Evolutionary conservation across 2,888 invertebrate species (phyloP).

Genomic region (Terebella lapidaria): DNA sequence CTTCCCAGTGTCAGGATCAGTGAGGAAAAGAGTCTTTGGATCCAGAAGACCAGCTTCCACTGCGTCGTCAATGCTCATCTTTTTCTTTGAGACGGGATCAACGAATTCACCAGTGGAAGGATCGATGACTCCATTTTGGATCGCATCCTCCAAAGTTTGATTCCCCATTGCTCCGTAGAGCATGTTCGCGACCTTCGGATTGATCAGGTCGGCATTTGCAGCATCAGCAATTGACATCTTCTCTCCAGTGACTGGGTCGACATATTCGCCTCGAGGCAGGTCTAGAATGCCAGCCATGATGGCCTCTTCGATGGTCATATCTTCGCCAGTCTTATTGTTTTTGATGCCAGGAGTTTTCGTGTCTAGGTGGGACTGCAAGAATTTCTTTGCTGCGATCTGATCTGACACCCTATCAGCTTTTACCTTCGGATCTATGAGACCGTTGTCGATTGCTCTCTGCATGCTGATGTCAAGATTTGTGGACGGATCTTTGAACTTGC

Average conservation of each 20-base stretch:
- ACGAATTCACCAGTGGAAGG: too few species aligned
- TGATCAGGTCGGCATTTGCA: too few species aligned
- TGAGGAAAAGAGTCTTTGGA: too few species aligned
- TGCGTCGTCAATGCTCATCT: conserved; percentile 70
- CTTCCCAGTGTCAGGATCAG: too few species aligned
- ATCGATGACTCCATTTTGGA: too few species aligned
- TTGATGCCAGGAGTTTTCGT: too few species aligned
- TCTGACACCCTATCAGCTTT: conserved; percentile 34
- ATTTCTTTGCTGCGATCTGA: conserved; percentile 32
- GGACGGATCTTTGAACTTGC: conserved; percentile 63
- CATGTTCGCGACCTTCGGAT: too few species aligned
- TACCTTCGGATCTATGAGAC: conserved; percentile 51
- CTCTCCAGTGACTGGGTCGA: conserved; percentile 53
- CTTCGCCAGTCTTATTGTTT: too few species aligned
- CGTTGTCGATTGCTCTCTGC: conserved; percentile 76
- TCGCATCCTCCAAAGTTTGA: conserved; percentile 16
- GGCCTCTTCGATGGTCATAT: too few species aligned
- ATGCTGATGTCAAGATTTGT: conserved; percentile 62
- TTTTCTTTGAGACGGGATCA: conserved; percentile 44
- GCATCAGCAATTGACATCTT: conserved; percentile 63
- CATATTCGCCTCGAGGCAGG: conserved; percentile 53
- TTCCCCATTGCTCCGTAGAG: conserved; percentile 86
- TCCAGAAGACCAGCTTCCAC: conserved; percentile 71
- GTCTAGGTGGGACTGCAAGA: conserved; percentile 28
- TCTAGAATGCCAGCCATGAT: conserved; percentile 53